Conservation (phyloP, 1,140 invertebrate species). For the Bombus vancouverensis region DNA sequence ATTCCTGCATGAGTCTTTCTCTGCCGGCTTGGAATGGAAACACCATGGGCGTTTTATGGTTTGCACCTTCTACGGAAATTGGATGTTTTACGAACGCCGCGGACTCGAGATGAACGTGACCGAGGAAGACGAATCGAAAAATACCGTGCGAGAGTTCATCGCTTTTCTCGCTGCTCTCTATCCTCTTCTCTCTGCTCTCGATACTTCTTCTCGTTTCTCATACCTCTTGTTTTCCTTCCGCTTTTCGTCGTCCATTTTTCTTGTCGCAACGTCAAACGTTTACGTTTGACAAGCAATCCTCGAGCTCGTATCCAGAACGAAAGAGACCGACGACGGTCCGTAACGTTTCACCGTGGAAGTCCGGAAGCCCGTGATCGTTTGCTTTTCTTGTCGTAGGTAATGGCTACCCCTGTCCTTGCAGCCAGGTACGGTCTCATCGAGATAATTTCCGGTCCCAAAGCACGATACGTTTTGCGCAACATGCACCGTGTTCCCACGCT, state of each 20-base stretch:
- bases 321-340: background rate
- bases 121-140: conserved; percentile 16
- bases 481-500: background rate
- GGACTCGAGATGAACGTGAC: conserved; percentile 46
- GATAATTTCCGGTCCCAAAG: conserved; percentile 14
- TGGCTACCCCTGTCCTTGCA: background rate
- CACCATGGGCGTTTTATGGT: conserved; percentile 40
- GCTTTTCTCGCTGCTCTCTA: background rate
- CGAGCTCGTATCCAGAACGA: background rate
- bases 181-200: no score
- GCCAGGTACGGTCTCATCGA: background rate
- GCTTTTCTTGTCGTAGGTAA: background rate
- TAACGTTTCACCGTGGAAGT: background rate
- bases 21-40: conserved; percentile 47
- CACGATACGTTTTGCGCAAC: background rate
- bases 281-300: conserved; percentile 52
- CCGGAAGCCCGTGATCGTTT: conserved; percentile 13
- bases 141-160: background rate
- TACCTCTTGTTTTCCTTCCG: background rate
- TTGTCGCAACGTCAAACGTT: conserved; percentile 41
- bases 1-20: background rate
- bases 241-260: conserved; percentile 33
- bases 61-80: conserved; percentile 62
- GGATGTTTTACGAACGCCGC: conserved; percentile 60
- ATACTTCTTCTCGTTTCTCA: background rate